Evolutionary conservation across 2,113 vertebrate genomes (phyloP), one percentile per base, ranked within the genome.

Genomic region (Petrocephalus zakoni): DNA sequence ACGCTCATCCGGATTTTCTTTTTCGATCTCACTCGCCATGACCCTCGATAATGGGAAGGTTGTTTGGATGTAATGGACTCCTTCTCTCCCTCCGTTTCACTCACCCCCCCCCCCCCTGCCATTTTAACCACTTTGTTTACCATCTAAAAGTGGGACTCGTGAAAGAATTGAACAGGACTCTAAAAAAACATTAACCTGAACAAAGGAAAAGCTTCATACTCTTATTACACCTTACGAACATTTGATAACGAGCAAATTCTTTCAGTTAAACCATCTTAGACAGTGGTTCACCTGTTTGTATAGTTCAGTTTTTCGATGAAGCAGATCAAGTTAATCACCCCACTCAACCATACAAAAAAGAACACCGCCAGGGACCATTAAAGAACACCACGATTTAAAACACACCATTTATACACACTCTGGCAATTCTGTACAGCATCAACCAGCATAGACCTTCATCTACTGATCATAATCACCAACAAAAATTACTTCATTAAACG

Each of bases 401-500:
- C 34, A 7, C 5, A 37, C 34, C 34, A 5, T 21, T 75, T 37
- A 75, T 7, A 78, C 72, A 42, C 72, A 19, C 34, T 37, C 34
- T 42, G 72, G 25, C 68, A 19, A 37, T 75, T 75, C 11, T 37
- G 13, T 37, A 75, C 68, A 34, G 68, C 11, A 19, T 42, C 34
- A 78, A 78, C 29, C 34, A 42, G 34, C 34, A 17, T 29, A 8
- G 34, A 42, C 72, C 72, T 42, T 7, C 34, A 22, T 55, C 6
- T 49, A 85, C 29, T 29, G 51, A 51, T 22, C 51, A 49, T 37
- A 47, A 83, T 22, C 22, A 25, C 15, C 84, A 86, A 29, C n/a
- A 86, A 34, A 86, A 86, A 56, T 86, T 34, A 86, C 84, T 86
- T 55, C 49, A 55, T 86, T 55, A 86, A 55, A 55, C n/a, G n/a